Base-by-base conservation (phyloP, 2,797 vertebrate genomes). In the Jordanella pulchra region DNA sequence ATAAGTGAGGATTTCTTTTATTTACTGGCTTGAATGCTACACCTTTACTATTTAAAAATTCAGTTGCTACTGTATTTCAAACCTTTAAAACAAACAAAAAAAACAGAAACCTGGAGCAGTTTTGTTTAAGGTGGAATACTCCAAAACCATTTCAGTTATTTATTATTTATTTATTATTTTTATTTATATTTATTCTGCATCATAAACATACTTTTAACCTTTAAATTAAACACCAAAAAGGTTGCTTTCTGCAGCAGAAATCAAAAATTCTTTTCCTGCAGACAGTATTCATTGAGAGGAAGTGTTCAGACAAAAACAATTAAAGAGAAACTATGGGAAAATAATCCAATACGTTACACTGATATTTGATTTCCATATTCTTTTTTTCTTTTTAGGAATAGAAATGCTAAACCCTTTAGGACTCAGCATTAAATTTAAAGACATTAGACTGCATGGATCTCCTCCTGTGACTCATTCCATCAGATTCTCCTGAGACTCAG, bases 371-470 rank as follows among this genome's bases (percentile, higher is more conserved):
- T 17, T n/a, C 83, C 80, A 72, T 67, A 81, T 74, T 76, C 63
- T 76, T 84, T 78, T n/a, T 73, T 70, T 66, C 50, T 32, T 32
- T 21, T 30, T 1, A 32, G 63, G 72, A 71, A 28, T 42, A 76
- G 67, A 77, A 75, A 72, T 47, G 54, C 72, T 75, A 73, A 71
- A 78, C 76, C 72, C 39, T 86, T 82, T 55, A 80, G 74, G 77
- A 63, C 65, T 84, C 72, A 65, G 76, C 80, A 77, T 85, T 81
- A 74, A 79, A 85, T 48, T 83, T 84, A 60, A 60, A 79, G 72
- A 78, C 74, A 73, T 69, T 53, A 7, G 65, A 42, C 30, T 50
- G 23, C 32, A 39, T 82, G 75, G 35, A 70, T 61, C 77, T 81
- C 67, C 51, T 68, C 61, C 45, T 66, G 66, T 88, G 84, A 85